A percentile compares a stretch with the other conserved stretches of the same genome.
Evolutionary conservation across 2,797 vertebrate species (phyloP).

Genomic region (Epinephelus malabaricus): DNA sequence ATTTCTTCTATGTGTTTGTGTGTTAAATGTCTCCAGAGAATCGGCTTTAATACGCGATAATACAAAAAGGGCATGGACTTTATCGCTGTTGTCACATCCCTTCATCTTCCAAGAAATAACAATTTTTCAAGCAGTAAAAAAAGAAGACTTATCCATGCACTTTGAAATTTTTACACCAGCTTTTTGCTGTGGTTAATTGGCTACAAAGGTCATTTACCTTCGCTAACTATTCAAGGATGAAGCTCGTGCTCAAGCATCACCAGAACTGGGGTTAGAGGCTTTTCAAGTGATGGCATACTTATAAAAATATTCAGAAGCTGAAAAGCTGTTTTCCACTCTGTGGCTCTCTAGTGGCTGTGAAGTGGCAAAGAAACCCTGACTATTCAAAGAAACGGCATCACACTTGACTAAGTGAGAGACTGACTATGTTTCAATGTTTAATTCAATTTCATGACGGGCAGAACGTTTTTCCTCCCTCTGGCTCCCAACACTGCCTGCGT

Average conservation of each 20-base stretch:
- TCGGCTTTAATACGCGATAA: constrained; percentile 14
- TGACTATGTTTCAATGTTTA: constrained; percentile 63
- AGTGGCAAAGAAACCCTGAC: constrained; percentile 52
- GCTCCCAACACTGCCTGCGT: constrained; percentile 46
- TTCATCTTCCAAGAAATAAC: constrained; percentile 7
- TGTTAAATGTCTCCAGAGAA: constrained; percentile 5
- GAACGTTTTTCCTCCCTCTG: constrained; percentile 49
- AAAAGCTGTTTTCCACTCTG: constrained; percentile 53
- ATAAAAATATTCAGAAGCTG: constrained; percentile 47
- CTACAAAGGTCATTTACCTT: constrained; percentile 46
- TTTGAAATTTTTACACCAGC: constrained; percentile 12
- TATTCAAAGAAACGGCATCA: constrained; percentile 60
- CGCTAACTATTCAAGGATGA: constrained; percentile 37
- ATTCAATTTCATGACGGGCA: constrained; percentile 64
- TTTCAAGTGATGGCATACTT: constrained; percentile 49
- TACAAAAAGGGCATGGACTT: constrained; percentile 6
- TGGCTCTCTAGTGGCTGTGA: constrained; percentile 50
- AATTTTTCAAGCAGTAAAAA: constrained; percentile 19
- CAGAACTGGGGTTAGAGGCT: constrained; percentile 41
- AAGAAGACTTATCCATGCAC: background rate
- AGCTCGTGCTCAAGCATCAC: constrained; percentile 38
- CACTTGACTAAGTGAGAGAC: constrained; percentile 63
- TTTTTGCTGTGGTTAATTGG: constrained; percentile 45
- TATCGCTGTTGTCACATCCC: background rate
- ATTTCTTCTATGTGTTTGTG: background rate